phyloP scores from a whole-genome alignment of 1,140 invertebrate genomes.

The Nomia melanderi region DNA sequence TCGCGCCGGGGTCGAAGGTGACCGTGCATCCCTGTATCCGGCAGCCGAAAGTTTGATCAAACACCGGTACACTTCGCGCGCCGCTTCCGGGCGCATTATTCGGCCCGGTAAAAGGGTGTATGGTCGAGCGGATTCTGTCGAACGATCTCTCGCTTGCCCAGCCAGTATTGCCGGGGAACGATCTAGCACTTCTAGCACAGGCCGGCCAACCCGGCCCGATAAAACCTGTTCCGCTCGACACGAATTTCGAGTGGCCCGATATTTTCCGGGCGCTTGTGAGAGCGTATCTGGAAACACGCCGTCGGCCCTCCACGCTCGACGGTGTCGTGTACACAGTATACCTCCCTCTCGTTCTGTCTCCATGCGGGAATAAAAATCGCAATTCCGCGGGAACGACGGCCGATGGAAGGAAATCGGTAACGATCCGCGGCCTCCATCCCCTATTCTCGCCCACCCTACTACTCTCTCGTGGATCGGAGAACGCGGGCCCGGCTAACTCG shows the following conservation, averaged over 20 bases:
- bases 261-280: neutral
- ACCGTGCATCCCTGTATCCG: too few relatives aligned
- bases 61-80: neutral
- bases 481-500: constrained; percentile 11
- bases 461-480: neutral
- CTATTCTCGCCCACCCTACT: neutral
- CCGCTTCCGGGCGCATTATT: neutral
- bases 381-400: neutral
- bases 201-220: neutral
- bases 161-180: neutral
- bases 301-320: neutral
- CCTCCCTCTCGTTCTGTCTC: neutral
- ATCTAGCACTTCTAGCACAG: too few relatives aligned
- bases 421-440: neutral
- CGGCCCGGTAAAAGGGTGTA: neutral
- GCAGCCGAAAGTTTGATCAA: neutral
- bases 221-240: constrained; percentile 1
- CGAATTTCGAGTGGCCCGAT: neutral
- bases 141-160: too few relatives aligned
- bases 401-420: constrained; percentile 21
- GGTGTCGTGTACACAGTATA: neutral
- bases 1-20: neutral
- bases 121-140: too few relatives aligned
- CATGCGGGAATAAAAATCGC: neutral
- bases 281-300: neutral